Evolutionary conservation across 2,888 invertebrate genomes (phyloP), one percentile per base, ranked within the genome.

Genomic region (Minunthozetes semirufus): DNA sequence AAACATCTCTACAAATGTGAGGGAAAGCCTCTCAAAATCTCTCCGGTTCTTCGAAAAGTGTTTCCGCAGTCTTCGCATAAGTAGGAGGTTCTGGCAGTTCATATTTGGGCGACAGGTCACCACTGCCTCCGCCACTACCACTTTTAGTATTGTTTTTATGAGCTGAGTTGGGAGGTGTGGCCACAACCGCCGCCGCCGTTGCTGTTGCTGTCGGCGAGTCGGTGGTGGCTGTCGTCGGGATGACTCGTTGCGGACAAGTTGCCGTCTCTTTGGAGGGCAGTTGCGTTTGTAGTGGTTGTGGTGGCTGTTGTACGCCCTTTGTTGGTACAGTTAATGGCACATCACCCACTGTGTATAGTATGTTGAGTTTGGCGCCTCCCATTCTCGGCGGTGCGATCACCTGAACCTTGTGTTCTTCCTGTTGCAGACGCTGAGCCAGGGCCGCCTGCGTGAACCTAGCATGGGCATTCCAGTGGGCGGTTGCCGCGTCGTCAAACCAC

Each of bases 311-410:
- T 48, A 66, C 13, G 46, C 46, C 70, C 22, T 33, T 42, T n/a
- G 11, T 50, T 2, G 59, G 50, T 13, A n/a, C 53, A 6, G 33
- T 48, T 15, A 74, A 27, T n/a, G 74, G 74, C 46, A 74, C 74
- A 71, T 74, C 74, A 25, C 74, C 74, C 19, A 74, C 74, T 17
- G 74, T 70, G 33, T 74, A 74, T 17, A 74, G 33, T 53, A 74
- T 74, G 70, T 74, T 74, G 70, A 74, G 70, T 61, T 74, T 74
- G 17, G 74, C 74, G 70, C 74, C 74, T 19, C 74, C 74, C 74
- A 74, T 74, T 13, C 70, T 48, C 56, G 74, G 74, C 17, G 74
- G 74, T 74, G 74, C 74, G 19, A 74, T 74, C 56, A 74, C 74
- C 22, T 74, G 74, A 19, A 74, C 71, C 19, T 70, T 68, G 17